phyloP scores from a whole-genome alignment of 2,113 vertebrate genomes.

The Butastur rufipennis region DNA sequence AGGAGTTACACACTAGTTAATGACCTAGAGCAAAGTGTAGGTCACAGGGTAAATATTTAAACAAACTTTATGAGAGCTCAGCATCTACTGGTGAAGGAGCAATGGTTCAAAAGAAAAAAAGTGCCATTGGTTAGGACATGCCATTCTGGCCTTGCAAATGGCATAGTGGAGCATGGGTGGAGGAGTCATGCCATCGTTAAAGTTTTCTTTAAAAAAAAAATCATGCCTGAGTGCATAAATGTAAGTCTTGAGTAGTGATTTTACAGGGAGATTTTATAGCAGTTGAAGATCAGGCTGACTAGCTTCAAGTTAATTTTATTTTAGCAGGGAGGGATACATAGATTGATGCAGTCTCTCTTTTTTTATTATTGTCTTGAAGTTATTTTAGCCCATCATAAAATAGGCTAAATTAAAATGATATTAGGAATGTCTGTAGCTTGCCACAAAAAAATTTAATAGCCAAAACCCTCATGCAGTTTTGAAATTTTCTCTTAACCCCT shows the following conservation, averaged over 20 bases:
- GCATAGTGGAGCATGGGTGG: not conserved
- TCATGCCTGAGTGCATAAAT: not conserved
- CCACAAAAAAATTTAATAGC: not conserved
- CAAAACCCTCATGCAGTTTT: not conserved
- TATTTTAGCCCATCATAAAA: not conserved
- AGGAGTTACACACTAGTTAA: not conserved
- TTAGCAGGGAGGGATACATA: not conserved
- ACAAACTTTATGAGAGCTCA: not conserved
- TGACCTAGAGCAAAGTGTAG: not conserved
- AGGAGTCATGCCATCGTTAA: not conserved
- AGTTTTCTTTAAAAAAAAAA: not conserved
- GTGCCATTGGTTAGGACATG: not conserved
- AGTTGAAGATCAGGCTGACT: not conserved
- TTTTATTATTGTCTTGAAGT: not conserved
- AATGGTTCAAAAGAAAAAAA: not conserved
- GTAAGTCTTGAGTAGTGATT: not conserved
- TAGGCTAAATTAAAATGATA: not conserved
- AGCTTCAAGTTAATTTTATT: not conserved
- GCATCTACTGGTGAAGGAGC: not conserved
- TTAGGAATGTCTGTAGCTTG: not conserved
- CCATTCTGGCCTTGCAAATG: not conserved
- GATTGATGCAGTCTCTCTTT: not conserved
- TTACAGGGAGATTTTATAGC: not conserved
- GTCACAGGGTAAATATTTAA: constrained; percentile 3
- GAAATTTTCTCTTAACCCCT: not conserved